Evolutionary conservation across 2,113 vertebrate species (phyloP).

Genomic region (Grantiella picta): DNA sequence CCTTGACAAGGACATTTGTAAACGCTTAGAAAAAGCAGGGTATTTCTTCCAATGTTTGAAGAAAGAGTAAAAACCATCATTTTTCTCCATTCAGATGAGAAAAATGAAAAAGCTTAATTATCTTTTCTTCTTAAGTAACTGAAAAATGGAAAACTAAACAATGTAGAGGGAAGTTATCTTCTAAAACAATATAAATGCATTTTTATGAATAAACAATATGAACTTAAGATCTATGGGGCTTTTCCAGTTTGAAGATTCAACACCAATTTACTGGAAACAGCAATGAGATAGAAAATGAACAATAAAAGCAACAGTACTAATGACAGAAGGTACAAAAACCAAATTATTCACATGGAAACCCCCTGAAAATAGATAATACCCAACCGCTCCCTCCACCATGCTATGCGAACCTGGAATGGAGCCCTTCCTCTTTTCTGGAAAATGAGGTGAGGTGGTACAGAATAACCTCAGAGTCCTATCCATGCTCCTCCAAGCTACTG

Average conservation of each 20-base stretch:
- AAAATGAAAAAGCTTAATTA: neutral
- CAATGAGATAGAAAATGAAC: neutral
- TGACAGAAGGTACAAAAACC: neutral
- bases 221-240: neutral
- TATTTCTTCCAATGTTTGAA: neutral
- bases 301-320: neutral
- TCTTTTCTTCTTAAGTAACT: neutral
- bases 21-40: neutral
- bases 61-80: neutral
- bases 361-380: neutral
- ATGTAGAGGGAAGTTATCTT: neutral
- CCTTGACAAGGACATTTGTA: neutral
- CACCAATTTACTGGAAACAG: neutral
- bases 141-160: neutral
- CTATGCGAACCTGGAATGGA: fast-evolving
- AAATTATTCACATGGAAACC: fast-evolving
- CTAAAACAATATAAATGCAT: neutral
- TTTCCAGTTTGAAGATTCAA: neutral
- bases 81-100: neutral
- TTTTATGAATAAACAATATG: neutral
- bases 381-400: fast-evolving
- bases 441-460: neutral
- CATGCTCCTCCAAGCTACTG: neutral
- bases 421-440: neutral
- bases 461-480: neutral